Percentiles rank a stretch among this genome's conserved stretches.
These are phyloP conservation scores for Amazona vittata DNA, from an alignment of 2,113 vertebrate species.

Conservation along the genomic window DNA sequence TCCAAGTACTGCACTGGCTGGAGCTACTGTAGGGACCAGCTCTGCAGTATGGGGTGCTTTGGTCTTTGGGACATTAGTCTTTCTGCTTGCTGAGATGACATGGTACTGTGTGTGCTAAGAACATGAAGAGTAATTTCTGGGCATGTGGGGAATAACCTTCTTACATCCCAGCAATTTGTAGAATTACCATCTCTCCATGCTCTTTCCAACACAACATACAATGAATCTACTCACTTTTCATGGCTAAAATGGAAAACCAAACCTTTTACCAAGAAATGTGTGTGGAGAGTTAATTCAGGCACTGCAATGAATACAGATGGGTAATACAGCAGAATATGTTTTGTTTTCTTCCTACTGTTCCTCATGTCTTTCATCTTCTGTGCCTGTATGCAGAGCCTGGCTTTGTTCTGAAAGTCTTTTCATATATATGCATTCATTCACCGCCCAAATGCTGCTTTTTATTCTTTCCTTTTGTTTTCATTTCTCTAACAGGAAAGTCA, in stretches of 20 bases:
- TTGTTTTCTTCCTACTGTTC: neutral
- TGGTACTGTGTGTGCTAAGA: neutral
- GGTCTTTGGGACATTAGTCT: neutral
- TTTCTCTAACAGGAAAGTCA: conserved; percentile 5
- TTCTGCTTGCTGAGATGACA: neutral
- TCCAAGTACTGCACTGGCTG: accelerated
- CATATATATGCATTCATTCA: neutral
- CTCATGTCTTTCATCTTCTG: neutral
- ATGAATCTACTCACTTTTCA: neutral
- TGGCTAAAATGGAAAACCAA: neutral
- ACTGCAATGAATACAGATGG: neutral
- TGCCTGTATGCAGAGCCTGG: neutral
- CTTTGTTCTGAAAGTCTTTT: conserved; percentile 15
- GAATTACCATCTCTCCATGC: neutral
- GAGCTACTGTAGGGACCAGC: neutral
- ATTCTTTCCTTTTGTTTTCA: neutral
- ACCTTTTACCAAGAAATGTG: neutral
- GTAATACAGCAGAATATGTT: neutral
- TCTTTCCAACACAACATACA: neutral
- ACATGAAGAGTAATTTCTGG: accelerated
- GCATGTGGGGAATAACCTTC: neutral
- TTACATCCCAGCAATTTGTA: neutral
- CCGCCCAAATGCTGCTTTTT: neutral
- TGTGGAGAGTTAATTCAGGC: neutral
- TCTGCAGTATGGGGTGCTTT: too few species aligned